Percentiles rank a stretch among this genome's conserved stretches.
phyloP scores from a whole-genome alignment of 1,140 invertebrate species.

The Idris sp. region DNA sequence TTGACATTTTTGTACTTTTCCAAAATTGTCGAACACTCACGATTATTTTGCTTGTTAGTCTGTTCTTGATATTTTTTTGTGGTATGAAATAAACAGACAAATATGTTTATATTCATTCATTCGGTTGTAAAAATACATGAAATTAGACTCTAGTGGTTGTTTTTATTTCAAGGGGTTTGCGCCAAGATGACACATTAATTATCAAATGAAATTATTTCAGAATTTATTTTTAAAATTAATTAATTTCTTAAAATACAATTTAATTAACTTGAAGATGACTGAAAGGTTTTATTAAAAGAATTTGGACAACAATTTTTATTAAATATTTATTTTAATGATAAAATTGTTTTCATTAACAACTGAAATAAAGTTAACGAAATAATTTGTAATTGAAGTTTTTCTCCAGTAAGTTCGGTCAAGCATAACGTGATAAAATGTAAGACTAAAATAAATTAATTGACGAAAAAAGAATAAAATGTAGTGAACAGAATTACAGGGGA shows the following conservation, averaged over 20 bases:
- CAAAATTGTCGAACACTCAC: constrained; percentile 45
- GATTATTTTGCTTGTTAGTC: constrained; percentile 63
- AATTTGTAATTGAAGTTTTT: not conserved
- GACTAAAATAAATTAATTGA: constrained; percentile 23
- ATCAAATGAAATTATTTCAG: no score
- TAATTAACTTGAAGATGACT: no score
- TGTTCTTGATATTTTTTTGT: constrained; percentile 63
- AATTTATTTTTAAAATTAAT: no score
- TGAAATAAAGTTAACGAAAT: not conserved
- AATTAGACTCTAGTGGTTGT: not conserved
- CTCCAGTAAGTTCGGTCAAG: not conserved
- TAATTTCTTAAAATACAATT: no score
- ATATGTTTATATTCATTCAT: constrained; percentile 6
- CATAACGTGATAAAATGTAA: not conserved
- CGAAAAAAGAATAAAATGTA: constrained; percentile 21
- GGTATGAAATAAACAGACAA: constrained; percentile 16
- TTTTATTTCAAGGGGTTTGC: no score
- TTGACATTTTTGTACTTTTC: constrained; percentile 25
- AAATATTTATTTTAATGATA: no score
- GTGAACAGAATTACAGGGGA: constrained; percentile 16
- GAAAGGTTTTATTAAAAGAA: no score
- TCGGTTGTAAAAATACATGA: constrained; percentile 4
- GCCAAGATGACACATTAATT: no score
- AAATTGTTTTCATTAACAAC: no score
- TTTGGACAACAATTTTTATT: no score